phyloP scores from a whole-genome alignment of 30 jellyfish, hydroid and myxozoan genomes.

The Mastigias papua region DNA sequence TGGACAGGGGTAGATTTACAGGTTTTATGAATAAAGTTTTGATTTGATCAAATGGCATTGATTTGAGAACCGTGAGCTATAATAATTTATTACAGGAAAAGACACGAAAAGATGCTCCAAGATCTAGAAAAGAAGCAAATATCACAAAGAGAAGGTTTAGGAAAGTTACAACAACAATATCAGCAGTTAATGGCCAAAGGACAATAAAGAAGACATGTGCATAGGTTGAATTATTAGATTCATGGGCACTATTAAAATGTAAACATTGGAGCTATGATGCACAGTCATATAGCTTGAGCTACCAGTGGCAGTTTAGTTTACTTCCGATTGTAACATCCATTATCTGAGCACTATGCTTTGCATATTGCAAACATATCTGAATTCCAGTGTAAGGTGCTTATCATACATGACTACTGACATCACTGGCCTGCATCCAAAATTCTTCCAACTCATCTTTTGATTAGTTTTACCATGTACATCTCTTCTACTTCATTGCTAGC shows the following conservation, averaged over 20 bases:
- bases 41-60: no score
- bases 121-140: constrained; percentile 89
- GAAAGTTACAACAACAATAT: constrained; percentile 83
- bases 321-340: neutral
- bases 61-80: no score
- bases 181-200: constrained; percentile 72
- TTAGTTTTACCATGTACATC: no score
- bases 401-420: no score
- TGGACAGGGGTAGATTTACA: no score
- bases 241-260: neutral
- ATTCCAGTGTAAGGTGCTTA: no score
- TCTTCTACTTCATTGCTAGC: no score
- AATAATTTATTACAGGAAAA: constrained; percentile 23
- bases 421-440: no score
- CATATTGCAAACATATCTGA: no score
- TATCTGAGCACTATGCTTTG: no score
- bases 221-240: neutral
- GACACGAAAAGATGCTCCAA: constrained; percentile 83
- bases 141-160: constrained; percentile 75
- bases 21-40: no score
- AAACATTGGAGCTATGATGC: neutral
- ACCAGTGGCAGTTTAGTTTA: neutral
- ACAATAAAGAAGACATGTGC: constrained; percentile 3
- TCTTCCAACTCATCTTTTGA: no score
- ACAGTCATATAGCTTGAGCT: neutral